These are phyloP conservation scores for Aplodontia rufa DNA, from an alignment of 2,113 vertebrate genomes.

Conservation along the genomic window DNA sequence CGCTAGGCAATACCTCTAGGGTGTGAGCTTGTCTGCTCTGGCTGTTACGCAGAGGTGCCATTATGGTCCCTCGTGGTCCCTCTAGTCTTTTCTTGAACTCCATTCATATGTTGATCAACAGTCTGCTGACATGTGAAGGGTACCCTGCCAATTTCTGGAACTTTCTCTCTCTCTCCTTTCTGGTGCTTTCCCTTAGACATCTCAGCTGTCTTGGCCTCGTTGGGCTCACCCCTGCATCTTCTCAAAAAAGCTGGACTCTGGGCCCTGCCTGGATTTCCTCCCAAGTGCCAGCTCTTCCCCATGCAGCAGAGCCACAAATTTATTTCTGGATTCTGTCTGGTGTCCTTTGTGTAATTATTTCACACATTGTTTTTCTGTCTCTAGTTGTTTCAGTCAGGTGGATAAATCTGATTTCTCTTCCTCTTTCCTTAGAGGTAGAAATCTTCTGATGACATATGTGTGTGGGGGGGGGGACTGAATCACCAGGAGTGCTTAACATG, in stretches of 20 bases:
- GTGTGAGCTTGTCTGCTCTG: not conserved
- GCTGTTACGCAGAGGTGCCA: not conserved
- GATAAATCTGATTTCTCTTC: not conserved
- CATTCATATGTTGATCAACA: not conserved
- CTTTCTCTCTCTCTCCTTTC: not conserved
- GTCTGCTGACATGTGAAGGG: not conserved
- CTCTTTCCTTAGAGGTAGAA: not conserved
- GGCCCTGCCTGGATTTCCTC: not conserved
- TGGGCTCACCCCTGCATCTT: not conserved
- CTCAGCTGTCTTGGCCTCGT: not conserved
- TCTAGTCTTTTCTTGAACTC: not conserved
- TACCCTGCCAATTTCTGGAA: not conserved
- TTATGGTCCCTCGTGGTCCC: not conserved
- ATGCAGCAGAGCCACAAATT: fast-evolving
- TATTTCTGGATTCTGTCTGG: not conserved
- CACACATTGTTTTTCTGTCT: not conserved
- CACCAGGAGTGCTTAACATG: no score
- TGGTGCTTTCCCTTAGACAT: not conserved
- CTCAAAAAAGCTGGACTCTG: not conserved
- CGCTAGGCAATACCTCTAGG: not conserved
- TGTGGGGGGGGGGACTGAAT: no score
- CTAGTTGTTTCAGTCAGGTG: not conserved
- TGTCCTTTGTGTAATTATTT: not conserved
- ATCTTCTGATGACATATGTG: not conserved
- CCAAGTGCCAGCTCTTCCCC: no score